Percentiles rank a stretch among this genome's conserved stretches.
These are phyloP conservation scores for Holothuria glaberrima DNA, from an alignment of 35 echinoderm and acorn worm genomes.

Conservation along the genomic window DNA sequence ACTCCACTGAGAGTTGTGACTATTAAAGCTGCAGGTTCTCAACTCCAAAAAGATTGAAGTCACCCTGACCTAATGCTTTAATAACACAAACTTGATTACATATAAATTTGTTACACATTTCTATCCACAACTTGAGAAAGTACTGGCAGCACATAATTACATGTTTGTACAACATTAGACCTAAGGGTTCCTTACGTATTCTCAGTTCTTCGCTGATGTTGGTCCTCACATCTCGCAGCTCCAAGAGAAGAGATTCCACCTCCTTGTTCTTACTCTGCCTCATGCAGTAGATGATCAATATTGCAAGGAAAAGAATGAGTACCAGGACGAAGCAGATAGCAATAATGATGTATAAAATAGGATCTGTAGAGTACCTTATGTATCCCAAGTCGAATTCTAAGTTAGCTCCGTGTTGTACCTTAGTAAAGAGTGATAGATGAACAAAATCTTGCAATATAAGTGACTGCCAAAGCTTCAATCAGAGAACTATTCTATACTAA, in stretches of 20 bases:
- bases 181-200: background rate
- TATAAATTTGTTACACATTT: no score
- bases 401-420: slow-evolving; percentile 37
- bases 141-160: background rate
- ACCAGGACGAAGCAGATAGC: background rate
- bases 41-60: no score
- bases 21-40: no score
- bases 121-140: no score
- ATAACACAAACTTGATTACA: no score
- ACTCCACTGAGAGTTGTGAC: no score
- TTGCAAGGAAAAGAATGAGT: background rate
- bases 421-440: background rate
- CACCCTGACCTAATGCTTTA: no score
- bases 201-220: slow-evolving; percentile 30
- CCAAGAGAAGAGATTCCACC: slow-evolving; percentile 9
- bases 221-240: slow-evolving; percentile 10
- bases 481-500: no score
- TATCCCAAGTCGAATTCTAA: slow-evolving; percentile 25
- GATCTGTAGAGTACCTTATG: slow-evolving; percentile 3
- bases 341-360: slow-evolving; percentile 2
- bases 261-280: slow-evolving; percentile 43
- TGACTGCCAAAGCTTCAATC: no score
- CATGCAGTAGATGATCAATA: background rate
- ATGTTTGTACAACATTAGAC: background rate
- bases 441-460: no score